phyloP scores from a whole-genome alignment of 2,797 vertebrate genomes.

The Halcyon chelicuti region DNA sequence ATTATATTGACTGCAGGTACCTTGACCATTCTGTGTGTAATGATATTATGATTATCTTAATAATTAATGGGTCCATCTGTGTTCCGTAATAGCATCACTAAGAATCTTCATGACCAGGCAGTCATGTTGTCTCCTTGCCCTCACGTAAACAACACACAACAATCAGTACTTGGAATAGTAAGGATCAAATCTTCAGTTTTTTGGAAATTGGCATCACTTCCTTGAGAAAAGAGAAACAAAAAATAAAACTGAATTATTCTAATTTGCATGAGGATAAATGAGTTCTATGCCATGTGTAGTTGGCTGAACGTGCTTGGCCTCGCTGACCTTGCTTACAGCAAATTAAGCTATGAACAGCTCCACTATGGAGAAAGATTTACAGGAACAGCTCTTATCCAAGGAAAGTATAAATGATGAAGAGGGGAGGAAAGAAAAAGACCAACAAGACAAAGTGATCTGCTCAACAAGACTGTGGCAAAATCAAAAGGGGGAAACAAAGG shows the following conservation, averaged over 20 bases:
- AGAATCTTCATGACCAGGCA: not conserved
- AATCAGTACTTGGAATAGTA: not conserved
- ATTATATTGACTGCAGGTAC: not conserved
- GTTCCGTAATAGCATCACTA: not conserved
- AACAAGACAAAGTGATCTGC: not conserved
- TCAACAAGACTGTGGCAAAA: not conserved
- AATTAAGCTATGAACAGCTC: not conserved
- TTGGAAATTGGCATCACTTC: not conserved
- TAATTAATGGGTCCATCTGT: constrained; percentile 7
- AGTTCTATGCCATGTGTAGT: not conserved
- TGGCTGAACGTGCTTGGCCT: not conserved
- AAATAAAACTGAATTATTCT: rapidly evolving
- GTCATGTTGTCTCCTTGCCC: not conserved
- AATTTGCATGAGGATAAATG: not conserved
- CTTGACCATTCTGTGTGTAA: not conserved
- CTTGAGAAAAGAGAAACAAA: not conserved
- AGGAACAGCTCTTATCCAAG: not conserved
- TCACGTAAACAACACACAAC: not conserved
- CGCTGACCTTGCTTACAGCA: not conserved
- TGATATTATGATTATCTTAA: not conserved
- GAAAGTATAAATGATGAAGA: not conserved
- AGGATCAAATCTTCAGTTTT: not conserved
- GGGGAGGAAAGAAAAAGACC: not conserved
- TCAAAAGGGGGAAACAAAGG: not conserved
- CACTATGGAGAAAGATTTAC: not conserved